phyloP scores from a whole-genome alignment of 2,888 invertebrate species.

The Neria commutata region DNA sequence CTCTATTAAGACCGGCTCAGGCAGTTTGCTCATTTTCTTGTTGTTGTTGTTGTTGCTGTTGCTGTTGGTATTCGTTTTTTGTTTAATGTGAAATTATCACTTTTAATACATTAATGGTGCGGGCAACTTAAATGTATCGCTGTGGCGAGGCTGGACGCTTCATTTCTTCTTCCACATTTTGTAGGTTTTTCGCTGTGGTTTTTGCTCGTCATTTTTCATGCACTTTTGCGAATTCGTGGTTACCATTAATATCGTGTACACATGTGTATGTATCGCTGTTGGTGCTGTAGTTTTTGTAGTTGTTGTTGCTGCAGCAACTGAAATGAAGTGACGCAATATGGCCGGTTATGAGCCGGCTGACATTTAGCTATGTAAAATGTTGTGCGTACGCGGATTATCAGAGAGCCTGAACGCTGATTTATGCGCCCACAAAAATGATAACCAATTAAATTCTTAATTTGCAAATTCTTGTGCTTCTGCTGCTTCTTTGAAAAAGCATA shows the following conservation, averaged over 20 bases:
- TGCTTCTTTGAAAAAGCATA: no score
- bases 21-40: no score
- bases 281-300: conserved; percentile 2
- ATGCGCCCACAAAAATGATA: no score
- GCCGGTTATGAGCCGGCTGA: no score
- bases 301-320: background rate
- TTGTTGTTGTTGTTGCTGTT: no score
- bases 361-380: no score
- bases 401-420: no score
- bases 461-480: no score
- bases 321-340: conserved; percentile 1
- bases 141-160: conserved; percentile 17
- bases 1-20: no score
- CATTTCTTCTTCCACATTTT: conserved; percentile 1
- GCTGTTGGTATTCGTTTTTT: background rate
- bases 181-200: background rate
- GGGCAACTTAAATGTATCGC: background rate
- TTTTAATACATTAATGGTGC: background rate
- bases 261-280: background rate
- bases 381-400: no score
- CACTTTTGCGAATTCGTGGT: background rate
- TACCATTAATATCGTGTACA: no score
- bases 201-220: background rate
- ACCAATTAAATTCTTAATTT: no score
- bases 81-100: background rate